A percentile compares a stretch with the other conserved stretches of the same genome.
phyloP scores from a whole-genome alignment of 1,140 invertebrate species.

The Caenorhabditis elegans region WBcel235 BX284605.5:11017001-11017500 shows the following conservation, averaged over 20 bases:
- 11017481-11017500: too few species aligned
- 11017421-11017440: neutral
- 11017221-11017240: neutral
- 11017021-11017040: neutral
- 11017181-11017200: neutral
- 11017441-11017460: too few species aligned
- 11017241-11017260: neutral
- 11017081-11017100: neutral
- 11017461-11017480: neutral
- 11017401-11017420: neutral
- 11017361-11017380: conserved; percentile 20
- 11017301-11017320: neutral
- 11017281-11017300: too few species aligned
- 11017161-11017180: neutral
- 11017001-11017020: neutral
- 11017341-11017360: neutral
- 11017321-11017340: neutral
- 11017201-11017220: neutral
- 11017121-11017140: too few species aligned
- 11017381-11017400: neutral
- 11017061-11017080: neutral
- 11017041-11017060: neutral
- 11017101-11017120: neutral
- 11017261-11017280: too few species aligned
- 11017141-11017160: neutral